Base-by-base conservation (phyloP, 2,888 invertebrate genomes). In the Lasioglossum calceatum region DNA sequence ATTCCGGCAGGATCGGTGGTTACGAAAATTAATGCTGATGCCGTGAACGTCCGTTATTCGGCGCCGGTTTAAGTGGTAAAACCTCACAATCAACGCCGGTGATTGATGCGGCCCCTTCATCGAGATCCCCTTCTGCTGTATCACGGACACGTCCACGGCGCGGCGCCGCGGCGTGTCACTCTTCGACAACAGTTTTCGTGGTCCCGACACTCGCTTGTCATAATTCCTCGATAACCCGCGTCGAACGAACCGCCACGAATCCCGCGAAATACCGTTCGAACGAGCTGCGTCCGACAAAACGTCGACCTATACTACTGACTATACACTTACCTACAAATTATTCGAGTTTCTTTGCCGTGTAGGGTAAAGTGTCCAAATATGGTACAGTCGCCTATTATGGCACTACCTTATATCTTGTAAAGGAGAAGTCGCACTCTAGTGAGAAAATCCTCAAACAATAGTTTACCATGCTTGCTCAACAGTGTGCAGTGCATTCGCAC, bases 1-100 rank as follows among this genome's bases (percentile, higher is more conserved):
- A 88, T 88, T 81, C 88, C 79, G 64, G 23, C 75, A 77, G 86
- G 88, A 86, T 89, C 84, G 82, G 90, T 76, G 86, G 88, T 84
- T 88, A 83, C 88, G 90, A 90, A 90, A 90, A 90, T 90, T 90
- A 90, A 90, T 89, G 90, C 90, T 84, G 90, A 87, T 89, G 89
- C 88, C 88, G 87, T 87, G 74, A 64, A 70, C 85, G 82, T 32
- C 81, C 82, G 90, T 86, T 90, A 87, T 87, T 90, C 82, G 88
- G 87, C 82, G 82, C 23, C 81, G 84, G 89, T 89, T 89, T 90
- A 90, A 89, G 89, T 90, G 90, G 89, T 90, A 90, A 90, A 90
- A 90, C 88, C 90, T 90, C 81, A 86, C 90, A 90, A 90, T 90
- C 90, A 88, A 90, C 87, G 89, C 87, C 75, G 81, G 85, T 90